Conservation (phyloP, 35 echinoderm and acorn worm species). For the Heliocidaris tuberculata region DNA sequence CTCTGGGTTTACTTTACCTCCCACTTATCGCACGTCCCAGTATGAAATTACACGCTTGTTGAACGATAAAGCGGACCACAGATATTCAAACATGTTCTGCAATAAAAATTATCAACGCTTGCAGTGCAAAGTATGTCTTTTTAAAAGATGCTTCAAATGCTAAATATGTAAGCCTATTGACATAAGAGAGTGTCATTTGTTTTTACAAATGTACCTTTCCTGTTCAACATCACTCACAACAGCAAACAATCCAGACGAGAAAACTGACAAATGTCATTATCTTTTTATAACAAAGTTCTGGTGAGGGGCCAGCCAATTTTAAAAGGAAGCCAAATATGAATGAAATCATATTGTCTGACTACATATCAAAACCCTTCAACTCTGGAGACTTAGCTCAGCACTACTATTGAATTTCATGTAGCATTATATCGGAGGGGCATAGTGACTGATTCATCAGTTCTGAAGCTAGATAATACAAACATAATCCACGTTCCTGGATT, state of each 20-base stretch:
- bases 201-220: not conserved
- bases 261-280: not conserved
- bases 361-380: not conserved
- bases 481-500: not conserved
- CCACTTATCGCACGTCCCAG: not conserved
- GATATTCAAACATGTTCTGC: not conserved
- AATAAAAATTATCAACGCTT: too few relatives aligned
- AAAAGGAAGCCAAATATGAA: not conserved
- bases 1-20: not conserved
- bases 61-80: not conserved
- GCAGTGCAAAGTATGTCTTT: too few relatives aligned
- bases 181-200: not conserved
- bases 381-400: not conserved
- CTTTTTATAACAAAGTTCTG: not conserved
- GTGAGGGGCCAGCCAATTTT: not conserved
- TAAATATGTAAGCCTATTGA: not conserved
- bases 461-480: not conserved
- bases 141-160: not conserved
- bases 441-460: not conserved
- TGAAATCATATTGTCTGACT: not conserved
- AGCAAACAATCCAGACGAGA: too few relatives aligned
- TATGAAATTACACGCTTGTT: not conserved
- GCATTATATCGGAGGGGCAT: not conserved
- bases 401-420: not conserved
- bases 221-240: not conserved